Conservation (phyloP, 2,113 vertebrate species). For the Solenodon paradoxus region DNA sequence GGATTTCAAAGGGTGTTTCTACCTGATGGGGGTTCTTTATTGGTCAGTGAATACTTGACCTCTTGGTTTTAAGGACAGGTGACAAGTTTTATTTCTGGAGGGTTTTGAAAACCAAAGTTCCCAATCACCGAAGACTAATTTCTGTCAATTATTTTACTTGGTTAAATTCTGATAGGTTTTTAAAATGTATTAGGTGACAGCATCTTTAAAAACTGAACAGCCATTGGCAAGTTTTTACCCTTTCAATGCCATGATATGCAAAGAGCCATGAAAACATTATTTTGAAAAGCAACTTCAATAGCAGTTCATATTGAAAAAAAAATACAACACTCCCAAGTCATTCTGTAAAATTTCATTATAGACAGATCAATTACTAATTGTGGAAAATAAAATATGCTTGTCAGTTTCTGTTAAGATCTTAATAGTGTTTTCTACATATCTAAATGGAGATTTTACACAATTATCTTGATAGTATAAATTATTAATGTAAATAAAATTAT, state of each 20-base stretch:
- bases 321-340: background rate
- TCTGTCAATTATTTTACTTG: constrained; percentile 81
- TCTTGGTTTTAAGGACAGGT: constrained; percentile 80
- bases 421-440: background rate
- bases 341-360: constrained; percentile 1
- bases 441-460: background rate
- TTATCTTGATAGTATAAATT: background rate
- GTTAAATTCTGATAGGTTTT: constrained; percentile 76
- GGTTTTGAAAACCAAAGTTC: constrained; percentile 79
- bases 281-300: constrained; percentile 1
- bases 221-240: constrained; percentile 54
- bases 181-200: constrained; percentile 74
- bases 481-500: background rate
- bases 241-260: constrained; percentile 47
- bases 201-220: constrained; percentile 76
- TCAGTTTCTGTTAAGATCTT: constrained; percentile 10
- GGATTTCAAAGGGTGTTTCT: constrained; percentile 83
- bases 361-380: constrained; percentile 21
- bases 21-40: constrained; percentile 70
- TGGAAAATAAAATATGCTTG: background rate
- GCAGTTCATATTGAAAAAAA: background rate
- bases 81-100: constrained; percentile 75
- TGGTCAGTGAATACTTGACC: constrained; percentile 84
- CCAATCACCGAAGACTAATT: constrained; percentile 79
- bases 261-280: background rate